Percentiles rank a stretch among this genome's conserved stretches.
Evolutionary conservation across 2,113 vertebrate species (phyloP).

Genomic region (Pollachius pollachius): DNA sequence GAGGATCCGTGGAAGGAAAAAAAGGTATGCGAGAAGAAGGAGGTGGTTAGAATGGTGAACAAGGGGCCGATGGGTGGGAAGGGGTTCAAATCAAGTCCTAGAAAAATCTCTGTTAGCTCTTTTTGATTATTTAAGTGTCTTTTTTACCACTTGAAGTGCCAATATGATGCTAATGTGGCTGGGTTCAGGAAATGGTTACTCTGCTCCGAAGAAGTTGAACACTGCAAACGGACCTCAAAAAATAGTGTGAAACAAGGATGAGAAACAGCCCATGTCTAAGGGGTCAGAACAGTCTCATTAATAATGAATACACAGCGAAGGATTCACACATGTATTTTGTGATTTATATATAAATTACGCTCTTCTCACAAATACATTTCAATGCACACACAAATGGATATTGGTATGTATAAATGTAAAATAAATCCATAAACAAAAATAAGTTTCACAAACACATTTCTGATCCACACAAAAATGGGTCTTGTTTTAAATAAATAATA

Average conservation of each 20-base stretch:
- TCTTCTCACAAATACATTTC: no score
- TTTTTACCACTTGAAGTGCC: background rate
- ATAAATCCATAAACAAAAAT: no score
- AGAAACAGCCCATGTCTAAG: background rate
- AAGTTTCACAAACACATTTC: no score
- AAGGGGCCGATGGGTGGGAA: slow-evolving; percentile 2
- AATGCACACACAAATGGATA: no score
- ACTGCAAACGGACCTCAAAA: background rate
- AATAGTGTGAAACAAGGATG: background rate
- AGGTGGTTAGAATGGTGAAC: background rate
- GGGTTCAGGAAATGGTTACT: slow-evolving; percentile 30
- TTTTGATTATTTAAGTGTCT: slow-evolving; percentile 18
- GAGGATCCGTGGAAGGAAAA: background rate
- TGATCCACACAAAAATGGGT: no score
- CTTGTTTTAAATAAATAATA: no score
- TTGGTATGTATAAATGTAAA: no score
- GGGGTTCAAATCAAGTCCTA: slow-evolving; percentile 38
- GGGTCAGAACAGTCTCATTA: no score
- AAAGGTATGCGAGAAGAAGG: background rate
- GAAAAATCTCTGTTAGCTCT: slow-evolving; percentile 39
- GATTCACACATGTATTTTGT: no score
- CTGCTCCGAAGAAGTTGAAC: slow-evolving; percentile 3
- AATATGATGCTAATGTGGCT: slow-evolving; percentile 31
- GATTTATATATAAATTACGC: no score
- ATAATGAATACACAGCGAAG: no score